Base-by-base conservation (phyloP, 2,113 vertebrate species). In the Tachysurus vachellii region DNA sequence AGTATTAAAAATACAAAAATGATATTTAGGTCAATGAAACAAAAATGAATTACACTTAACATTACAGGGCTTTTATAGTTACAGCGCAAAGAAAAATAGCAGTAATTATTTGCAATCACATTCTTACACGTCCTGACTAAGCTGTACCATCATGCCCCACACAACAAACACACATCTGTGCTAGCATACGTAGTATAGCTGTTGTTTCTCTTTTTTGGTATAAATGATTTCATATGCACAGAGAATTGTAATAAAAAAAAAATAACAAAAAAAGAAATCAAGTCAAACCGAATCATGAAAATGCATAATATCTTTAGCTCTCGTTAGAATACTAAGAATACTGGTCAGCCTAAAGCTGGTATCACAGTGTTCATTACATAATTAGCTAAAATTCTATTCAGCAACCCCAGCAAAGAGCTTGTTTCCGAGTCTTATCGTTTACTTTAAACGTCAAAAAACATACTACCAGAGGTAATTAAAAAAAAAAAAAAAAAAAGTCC, bases 351-450 rank as follows among this genome's bases (percentile, higher is more conserved):
- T 66, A 88, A 73, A 75, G 89, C 87, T 90, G 71, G 80, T 81
- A 73, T 90, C 89, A 90, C 89, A 90, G 89, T 90, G 89, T 88
- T 90, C 82, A 53, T 84, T 59, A 87, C 36, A 82, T 53, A 80
- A 85, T 77, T 70, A 44, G 85, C 73, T 84, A 61, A 83, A 83
- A 88, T 68, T 70, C n/a, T 53, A 73, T 86, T 80, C 53, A 86
- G 84, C 83, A 85, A 68, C 79, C 85, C 87, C 53, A 73, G 68
- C 59, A 56, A 73, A 90, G 53, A 86, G 82, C 64, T 89, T 73
- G 84, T 80, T 85, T 85, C 53, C 31, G 42, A 85, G 68, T 80
- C 64, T 42, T 23, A 70, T 76, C 80, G 36, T 87, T 59, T 81
- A 84, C 66, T 80, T 64, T 44, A 62, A 90, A 86, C 89, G 83